Evolutionary conservation across 2,113 vertebrate species (phyloP).

Genomic region (Pluvianellus socialis): DNA sequence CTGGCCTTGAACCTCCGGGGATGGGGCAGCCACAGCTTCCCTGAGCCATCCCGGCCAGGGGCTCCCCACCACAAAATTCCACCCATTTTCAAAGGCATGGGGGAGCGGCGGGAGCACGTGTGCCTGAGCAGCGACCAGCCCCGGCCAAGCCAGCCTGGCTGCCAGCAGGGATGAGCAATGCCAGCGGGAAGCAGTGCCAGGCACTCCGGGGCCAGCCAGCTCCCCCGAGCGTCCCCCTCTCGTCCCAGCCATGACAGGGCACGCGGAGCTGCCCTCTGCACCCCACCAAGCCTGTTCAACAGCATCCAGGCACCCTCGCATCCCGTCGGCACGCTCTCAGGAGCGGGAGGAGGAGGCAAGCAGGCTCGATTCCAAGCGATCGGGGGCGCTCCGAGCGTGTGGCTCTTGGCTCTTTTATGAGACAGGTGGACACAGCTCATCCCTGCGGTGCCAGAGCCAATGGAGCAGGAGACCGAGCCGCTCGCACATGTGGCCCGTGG

Average conservation of each 20-base stretch:
- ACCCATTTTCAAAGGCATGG: accelerated
- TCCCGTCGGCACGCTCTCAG: accelerated
- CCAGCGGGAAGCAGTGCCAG: not conserved
- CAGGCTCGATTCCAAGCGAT: not conserved
- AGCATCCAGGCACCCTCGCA: not conserved
- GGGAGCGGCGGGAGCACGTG: not conserved
- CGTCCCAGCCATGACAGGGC: accelerated
- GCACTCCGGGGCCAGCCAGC: not conserved
- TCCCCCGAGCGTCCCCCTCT: not conserved
- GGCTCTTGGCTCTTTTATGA: not conserved
- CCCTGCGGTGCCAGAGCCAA: not conserved
- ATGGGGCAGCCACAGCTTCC: not conserved
- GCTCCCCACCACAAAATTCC: not conserved
- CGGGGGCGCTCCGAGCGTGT: not conserved
- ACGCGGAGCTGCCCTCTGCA: not conserved
- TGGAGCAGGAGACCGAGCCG: not conserved
- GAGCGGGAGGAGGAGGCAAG: not conserved
- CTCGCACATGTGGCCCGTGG: accelerated
- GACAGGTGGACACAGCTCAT: not conserved
- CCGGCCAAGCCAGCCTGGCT: not conserved
- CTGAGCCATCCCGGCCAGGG: not conserved
- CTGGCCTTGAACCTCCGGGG: not conserved
- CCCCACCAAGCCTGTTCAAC: not conserved
- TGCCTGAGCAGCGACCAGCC: accelerated
- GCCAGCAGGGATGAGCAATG: not conserved